Evolutionary conservation across 2,113 vertebrate genomes (phyloP).

Genomic region (Lethenteron camtschaticum): DNA sequence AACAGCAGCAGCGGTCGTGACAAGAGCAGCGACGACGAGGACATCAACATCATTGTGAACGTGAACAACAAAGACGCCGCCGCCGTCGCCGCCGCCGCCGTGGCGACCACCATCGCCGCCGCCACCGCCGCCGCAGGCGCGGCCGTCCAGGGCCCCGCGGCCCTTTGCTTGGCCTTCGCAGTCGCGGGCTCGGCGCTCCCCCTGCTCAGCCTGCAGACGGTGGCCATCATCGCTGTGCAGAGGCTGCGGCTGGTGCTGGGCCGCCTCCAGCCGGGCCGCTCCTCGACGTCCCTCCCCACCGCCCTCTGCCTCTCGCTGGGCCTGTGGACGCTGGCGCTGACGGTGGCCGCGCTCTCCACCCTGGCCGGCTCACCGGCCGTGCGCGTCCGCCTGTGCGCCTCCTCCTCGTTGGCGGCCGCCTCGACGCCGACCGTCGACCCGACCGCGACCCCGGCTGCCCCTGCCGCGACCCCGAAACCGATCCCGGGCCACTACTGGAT

Average conservation of each 20-base stretch:
- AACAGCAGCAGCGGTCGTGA: no score
- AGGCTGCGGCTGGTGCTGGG: conserved; percentile 71
- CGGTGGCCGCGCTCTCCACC: conserved; percentile 55
- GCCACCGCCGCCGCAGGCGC: conserved; percentile 20
- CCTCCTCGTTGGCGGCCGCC: neutral
- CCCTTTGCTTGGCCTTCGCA: conserved; percentile 81
- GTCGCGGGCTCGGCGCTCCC: conserved; percentile 68
- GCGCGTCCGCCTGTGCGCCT: neutral
- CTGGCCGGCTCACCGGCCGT: conserved; percentile 16
- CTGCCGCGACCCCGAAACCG: no score
- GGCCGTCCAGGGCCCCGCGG: conserved; percentile 27
- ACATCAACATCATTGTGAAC: no score
- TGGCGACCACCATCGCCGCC: neutral
- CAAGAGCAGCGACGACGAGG: no score
- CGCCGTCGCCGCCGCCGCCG: neutral
- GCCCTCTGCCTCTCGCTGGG: conserved; percentile 50
- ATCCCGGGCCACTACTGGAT: no score
- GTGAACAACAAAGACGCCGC: no score
- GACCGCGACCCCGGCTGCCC: no score
- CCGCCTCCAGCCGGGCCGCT: conserved; percentile 10
- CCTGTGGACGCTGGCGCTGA: conserved; percentile 73
- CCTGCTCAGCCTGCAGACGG: conserved; percentile 86
- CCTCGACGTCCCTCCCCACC: conserved; percentile 39
- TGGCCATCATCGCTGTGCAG: conserved; percentile 72
- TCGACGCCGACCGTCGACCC: no score